Evolutionary conservation across 2,888 invertebrate species (phyloP).

Genomic region (Sisyra nigra): DNA sequence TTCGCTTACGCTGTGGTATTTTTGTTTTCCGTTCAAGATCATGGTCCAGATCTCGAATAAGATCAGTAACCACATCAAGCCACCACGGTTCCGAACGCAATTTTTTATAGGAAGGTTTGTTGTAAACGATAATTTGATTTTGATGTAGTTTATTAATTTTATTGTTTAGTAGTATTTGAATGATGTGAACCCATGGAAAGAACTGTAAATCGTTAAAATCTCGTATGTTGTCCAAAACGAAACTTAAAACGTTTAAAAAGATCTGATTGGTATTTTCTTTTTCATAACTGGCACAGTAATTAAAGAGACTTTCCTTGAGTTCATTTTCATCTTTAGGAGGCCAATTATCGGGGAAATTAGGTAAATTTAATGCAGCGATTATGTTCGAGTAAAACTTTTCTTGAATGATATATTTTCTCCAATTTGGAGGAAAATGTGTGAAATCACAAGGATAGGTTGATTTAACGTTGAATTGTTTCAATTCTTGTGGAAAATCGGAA

Average conservation of each 20-base stretch:
- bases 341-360: slow-evolving; percentile 29
- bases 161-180: slow-evolving; percentile 36
- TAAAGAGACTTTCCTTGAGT: slow-evolving; percentile 30
- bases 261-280: slow-evolving; percentile 31
- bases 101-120: slow-evolving; percentile 30
- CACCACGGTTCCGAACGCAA: slow-evolving; percentile 37
- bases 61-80: slow-evolving; percentile 22
- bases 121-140: slow-evolving; percentile 31
- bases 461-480: slow-evolving; percentile 33
- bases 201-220: slow-evolving; percentile 13
- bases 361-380: slow-evolving; percentile 39
- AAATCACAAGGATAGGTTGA: slow-evolving; percentile 43
- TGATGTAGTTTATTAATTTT: slow-evolving; percentile 26
- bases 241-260: slow-evolving; percentile 31
- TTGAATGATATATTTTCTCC: slow-evolving; percentile 35
- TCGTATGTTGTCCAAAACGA: slow-evolving; percentile 22
- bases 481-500: slow-evolving; percentile 46
- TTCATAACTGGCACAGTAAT: slow-evolving; percentile 34
- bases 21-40: neutral
- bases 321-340: slow-evolving; percentile 27
- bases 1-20: neutral
- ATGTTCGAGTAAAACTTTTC: slow-evolving; percentile 30
- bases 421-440: slow-evolving; percentile 47
- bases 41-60: neutral
- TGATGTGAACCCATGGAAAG: slow-evolving; percentile 34